Evolutionary conservation across 2,888 invertebrate species (phyloP).

Genomic region (Troides oblongomaculatus): DNA sequence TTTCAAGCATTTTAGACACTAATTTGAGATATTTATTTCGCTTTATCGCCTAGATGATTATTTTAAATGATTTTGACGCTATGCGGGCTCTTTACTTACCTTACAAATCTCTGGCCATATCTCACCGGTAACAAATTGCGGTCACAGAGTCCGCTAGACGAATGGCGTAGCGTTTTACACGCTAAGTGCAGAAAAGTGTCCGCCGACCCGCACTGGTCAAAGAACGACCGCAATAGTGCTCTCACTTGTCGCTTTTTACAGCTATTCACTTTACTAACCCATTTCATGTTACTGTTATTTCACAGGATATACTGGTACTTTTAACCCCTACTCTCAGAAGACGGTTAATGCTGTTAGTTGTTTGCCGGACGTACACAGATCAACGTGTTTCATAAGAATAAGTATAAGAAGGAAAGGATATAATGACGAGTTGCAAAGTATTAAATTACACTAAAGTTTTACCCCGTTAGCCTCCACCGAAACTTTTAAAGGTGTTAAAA

Average conservation of each 20-base stretch:
- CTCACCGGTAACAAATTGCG: constrained; percentile 58
- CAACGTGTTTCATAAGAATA: no score
- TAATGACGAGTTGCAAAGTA: no score
- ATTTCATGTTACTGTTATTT: neutral
- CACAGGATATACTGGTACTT: neutral
- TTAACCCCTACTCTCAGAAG: neutral
- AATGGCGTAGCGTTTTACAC: constrained; percentile 42
- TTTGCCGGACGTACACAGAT: no score
- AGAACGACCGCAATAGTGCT: constrained; percentile 53
- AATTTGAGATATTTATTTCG: no score
- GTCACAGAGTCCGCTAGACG: constrained; percentile 51
- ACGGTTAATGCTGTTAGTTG: no score
- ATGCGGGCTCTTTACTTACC: constrained; percentile 50
- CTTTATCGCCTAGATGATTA: no score
- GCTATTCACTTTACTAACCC: constrained; percentile 11
- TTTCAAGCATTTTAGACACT: no score
- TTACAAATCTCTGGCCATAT: constrained; percentile 56
- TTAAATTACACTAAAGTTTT: no score
- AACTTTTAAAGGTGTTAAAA: no score
- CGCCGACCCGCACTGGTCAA: constrained; percentile 39
- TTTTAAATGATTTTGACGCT: no score
- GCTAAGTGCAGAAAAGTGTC: constrained; percentile 69
- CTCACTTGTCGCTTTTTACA: constrained; percentile 43
- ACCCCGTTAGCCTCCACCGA: no score
- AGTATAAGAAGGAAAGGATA: no score